Conservation (phyloP, 2,797 vertebrate genomes). For the Sternarchorhynchus goeldii region DNA sequence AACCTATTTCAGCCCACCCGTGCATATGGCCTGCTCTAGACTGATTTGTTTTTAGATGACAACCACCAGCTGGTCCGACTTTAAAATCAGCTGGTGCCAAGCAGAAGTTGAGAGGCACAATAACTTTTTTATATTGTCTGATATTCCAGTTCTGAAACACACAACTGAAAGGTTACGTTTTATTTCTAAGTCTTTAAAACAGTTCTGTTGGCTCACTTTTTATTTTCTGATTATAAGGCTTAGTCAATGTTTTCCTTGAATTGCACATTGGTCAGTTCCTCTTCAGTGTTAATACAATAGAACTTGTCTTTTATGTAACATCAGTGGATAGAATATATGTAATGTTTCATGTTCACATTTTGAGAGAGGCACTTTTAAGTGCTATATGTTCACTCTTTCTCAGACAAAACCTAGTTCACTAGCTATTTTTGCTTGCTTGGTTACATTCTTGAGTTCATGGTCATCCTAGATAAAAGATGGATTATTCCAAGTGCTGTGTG, state of each 20-base stretch:
- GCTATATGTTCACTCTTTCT: slow-evolving; percentile 33
- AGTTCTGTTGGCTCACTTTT: slow-evolving; percentile 29
- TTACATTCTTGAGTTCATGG: slow-evolving; percentile 49
- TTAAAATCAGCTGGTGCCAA: slow-evolving; percentile 34
- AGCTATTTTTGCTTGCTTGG: slow-evolving; percentile 26
- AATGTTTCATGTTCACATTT: slow-evolving; percentile 49
- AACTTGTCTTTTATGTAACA: slow-evolving; percentile 26
- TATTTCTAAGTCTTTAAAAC: slow-evolving; percentile 35
- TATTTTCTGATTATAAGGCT: slow-evolving; percentile 26
- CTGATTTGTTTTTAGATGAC: slow-evolving; percentile 35
- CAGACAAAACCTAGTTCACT: slow-evolving; percentile 30
- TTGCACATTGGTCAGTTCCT: slow-evolving; percentile 34
- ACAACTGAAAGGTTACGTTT: slow-evolving; percentile 37
- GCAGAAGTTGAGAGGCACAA: slow-evolving; percentile 4
- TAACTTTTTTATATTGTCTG: slow-evolving; percentile 33
- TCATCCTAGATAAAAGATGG: slow-evolving; percentile 37
- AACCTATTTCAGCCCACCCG: slow-evolving; percentile 47
- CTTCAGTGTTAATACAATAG: slow-evolving; percentile 30
- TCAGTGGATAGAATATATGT: slow-evolving; percentile 16
- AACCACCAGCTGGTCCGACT: slow-evolving; percentile 33
- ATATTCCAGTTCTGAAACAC: slow-evolving; percentile 46
- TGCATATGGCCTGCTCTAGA: slow-evolving; percentile 33
- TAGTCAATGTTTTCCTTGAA: slow-evolving; percentile 28
- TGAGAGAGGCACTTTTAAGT: slow-evolving; percentile 30
- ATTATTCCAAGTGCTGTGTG: slow-evolving; percentile 42